Percentiles rank a stretch among this genome's conserved stretches.
Evolutionary conservation across 2,113 vertebrate species (phyloP).

Genomic region (Heterochromis multidens): DNA sequence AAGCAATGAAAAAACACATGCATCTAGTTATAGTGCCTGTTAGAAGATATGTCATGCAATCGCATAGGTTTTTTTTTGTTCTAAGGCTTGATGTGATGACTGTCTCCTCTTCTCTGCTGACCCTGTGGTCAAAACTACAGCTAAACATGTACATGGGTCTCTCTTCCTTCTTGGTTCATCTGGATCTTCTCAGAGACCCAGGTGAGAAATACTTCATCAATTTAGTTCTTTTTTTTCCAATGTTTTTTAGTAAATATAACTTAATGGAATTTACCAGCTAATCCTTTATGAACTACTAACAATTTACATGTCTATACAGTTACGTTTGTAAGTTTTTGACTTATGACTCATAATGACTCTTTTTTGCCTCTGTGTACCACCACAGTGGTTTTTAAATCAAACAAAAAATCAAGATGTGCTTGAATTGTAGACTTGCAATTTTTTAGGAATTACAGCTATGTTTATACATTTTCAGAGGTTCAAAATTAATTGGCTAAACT

Average conservation of each 20-base stretch:
- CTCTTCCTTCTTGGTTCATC: not conserved
- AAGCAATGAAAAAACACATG: not conserved
- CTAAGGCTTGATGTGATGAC: not conserved
- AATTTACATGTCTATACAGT: not conserved
- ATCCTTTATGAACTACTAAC: not conserved
- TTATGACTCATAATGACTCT: not conserved
- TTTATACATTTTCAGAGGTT: not conserved
- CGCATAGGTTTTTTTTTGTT: not conserved
- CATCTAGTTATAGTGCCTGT: not conserved
- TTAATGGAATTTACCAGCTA: not conserved
- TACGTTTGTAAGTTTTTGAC: no score
- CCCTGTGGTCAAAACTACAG: slow-evolving; percentile 6
- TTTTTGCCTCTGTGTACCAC: no score
- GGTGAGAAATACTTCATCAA: not conserved
- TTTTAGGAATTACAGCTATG: not conserved
- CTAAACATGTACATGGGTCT: not conserved
- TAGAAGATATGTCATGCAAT: not conserved
- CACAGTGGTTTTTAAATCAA: not conserved
- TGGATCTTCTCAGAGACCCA: not conserved
- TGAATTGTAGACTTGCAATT: not conserved
- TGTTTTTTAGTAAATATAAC: not conserved
- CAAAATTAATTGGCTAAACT: not conserved
- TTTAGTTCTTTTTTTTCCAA: not conserved
- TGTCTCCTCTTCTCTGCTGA: not conserved
- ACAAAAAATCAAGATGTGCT: not conserved